Percentiles rank a stretch among this genome's conserved stretches.
phyloP scores from a whole-genome alignment of 2,113 vertebrate genomes.

The Xiphophorus couchianus region DNA sequence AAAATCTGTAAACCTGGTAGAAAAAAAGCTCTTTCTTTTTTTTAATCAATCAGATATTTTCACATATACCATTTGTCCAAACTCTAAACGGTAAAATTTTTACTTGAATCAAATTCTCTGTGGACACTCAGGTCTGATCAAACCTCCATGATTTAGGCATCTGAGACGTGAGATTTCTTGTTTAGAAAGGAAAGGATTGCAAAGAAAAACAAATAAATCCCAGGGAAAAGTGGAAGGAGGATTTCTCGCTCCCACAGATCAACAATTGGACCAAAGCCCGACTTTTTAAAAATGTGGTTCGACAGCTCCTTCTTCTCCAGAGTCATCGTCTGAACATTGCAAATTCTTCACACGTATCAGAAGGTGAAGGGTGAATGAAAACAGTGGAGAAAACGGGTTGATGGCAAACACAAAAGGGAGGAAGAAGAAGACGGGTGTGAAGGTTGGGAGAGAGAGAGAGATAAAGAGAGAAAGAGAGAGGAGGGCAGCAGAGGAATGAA shows the following conservation, averaged over 20 bases:
- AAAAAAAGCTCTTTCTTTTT: too few relatives aligned
- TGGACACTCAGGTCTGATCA: slow-evolving; percentile 8
- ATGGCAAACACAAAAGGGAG: slow-evolving; percentile 6
- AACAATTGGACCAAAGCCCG: background rate
- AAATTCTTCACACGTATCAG: slow-evolving; percentile 1
- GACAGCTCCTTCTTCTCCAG: background rate
- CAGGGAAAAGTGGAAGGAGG: slow-evolving; percentile 9
- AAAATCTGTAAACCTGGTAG: too few relatives aligned
- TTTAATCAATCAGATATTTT: too few relatives aligned
- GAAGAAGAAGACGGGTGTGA: slow-evolving; percentile 3
- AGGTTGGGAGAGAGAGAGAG: slow-evolving; percentile 11
- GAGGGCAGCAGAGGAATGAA: slow-evolving; percentile 4
- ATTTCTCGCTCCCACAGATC: slow-evolving; percentile 30
- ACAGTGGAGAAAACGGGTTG: slow-evolving; percentile 7
- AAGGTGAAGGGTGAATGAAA: background rate
- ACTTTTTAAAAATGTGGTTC: background rate
- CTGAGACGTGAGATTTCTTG: background rate
- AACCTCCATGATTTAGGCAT: slow-evolving; percentile 26
- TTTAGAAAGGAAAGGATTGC: background rate
- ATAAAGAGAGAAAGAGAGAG: slow-evolving; percentile 10
- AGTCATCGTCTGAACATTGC: background rate
- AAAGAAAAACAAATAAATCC: background rate
- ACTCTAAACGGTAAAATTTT: slow-evolving; percentile 32
- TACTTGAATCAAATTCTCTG: slow-evolving; percentile 36
- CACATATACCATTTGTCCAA: too few relatives aligned